Evolutionary conservation across 2,888 invertebrate species (phyloP), one percentile per base, ranked within the genome.

Genomic region (Empis stercorea): DNA sequence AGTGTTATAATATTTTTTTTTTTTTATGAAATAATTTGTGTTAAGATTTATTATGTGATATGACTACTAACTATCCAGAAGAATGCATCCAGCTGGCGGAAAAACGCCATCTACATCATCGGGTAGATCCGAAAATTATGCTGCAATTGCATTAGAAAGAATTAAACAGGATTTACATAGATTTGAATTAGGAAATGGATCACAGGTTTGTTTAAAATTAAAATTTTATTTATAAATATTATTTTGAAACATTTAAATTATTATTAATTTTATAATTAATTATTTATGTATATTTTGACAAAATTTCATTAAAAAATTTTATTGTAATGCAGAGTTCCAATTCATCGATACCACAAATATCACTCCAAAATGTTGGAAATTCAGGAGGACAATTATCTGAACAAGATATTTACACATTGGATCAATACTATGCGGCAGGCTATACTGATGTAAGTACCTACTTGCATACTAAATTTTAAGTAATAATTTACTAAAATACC

Each of bases 71-170:
- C 57, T 63, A 63, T 60, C 62, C 47, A 59, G 61, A 62, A 64
- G 60, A 58, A 70, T 70, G 70, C 68, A 70, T 67, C 65, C 66
- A 68, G 66, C 68, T 65, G 70, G 66, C 65, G 70, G 68, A 65
- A 70, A 70, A 67, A 66, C 68, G 65, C 54, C 57, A 41, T 54
- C 55, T 47, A 48, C 52, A 44, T 48, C 52, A 48, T 27, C 23
- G 23, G 66, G 68, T 63, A 67, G 66, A 59, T 63, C 68, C 64
- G 68, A 68, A 64, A 67, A 66, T 59, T 70, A 70, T 57, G 66
- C 68, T 57, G 65, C 65, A 53, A 64, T 68, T 58, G 70, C 70
- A 56, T 66, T 70, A 56, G 67, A 68, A 61, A 62, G 62, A 55
- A 70, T 70, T 50, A 68, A 68, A 59, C 66, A 68, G 60, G 70